Evolutionary conservation across 2,888 invertebrate species (phyloP), one percentile per base, ranked within the genome.

Genomic region (Dugesia japonica): DNA sequence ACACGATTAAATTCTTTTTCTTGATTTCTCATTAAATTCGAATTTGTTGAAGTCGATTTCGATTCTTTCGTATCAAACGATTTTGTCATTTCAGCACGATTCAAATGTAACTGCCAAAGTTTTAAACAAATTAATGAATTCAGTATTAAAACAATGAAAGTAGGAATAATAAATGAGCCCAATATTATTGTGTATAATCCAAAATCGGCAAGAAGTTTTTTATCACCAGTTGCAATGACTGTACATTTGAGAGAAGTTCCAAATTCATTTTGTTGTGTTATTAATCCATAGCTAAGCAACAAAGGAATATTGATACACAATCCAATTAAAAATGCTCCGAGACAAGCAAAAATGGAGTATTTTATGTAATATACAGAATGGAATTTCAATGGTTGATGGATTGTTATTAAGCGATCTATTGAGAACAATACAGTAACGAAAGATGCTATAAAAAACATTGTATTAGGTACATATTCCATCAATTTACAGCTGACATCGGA

Each of bases 381-480:
- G 23, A 77, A 78, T n/a, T 76, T 71, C 1, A 77, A 9, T 23
- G 77, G 77, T 9, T 72, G 23, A 20, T 78, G 28, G 26, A 77
- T 77, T 1, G 77, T 77, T 1, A 77, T 17, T 1, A 77, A 27
- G 17, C 77, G 78, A 26, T 77, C 77, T 1, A 77, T 4, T 1
- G 71, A 72, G 20, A 77, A 77, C 1, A 76, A 20, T 15, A 77
- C 72, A 0, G 78, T 42, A 20, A 77, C 20, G 28, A 71, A 77
- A 9, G 77, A 71, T 13, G 77, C 23, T 26, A 71, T 78, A 72
- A 76, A 77, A 26, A 71, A 78, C 33, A 71, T 72, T 27, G 72
- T 33, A 23, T 71, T 78, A 17, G 71, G 77, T 26, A 56, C 71
- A 31, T 78, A 78, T 72, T 77, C 77, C 71, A 77, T 76, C 26